Percentiles rank a stretch among this genome's conserved stretches.
These are phyloP conservation scores for Tetanocera ferruginea DNA, from an alignment of 2,888 invertebrate genomes.

Conservation along the genomic window DNA sequence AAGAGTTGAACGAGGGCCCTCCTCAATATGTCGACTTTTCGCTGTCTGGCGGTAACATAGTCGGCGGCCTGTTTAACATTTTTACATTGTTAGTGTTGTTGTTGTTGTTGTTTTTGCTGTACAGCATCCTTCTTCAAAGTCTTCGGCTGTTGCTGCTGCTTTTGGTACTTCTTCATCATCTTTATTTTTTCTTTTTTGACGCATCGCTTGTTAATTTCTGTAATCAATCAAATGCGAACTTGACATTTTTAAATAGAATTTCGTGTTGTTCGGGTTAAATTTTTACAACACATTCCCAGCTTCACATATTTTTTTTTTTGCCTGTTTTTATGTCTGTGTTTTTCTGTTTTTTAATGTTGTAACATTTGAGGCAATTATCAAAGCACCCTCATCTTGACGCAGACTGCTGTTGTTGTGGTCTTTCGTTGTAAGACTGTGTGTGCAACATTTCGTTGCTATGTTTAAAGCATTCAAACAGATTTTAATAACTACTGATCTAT, in stretches of 20 bases:
- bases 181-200: slow-evolving; percentile 13
- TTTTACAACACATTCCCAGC: not conserved
- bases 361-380: too few relatives aligned
- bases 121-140: not conserved
- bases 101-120: not conserved
- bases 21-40: slow-evolving; percentile 5
- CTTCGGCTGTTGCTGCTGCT: not conserved
- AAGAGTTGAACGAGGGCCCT: slow-evolving; percentile 2
- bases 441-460: not conserved
- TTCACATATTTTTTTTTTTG: not conserved
- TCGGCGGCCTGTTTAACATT: not conserved
- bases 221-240: slow-evolving; percentile 36
- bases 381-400: too few relatives aligned
- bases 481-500: not conserved
- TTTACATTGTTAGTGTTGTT: slow-evolving; percentile 10
- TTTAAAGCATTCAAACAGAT: too few relatives aligned
- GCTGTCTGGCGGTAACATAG: not conserved
- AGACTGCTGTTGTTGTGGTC: too few relatives aligned
- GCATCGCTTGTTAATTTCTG: slow-evolving; percentile 32
- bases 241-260: slow-evolving; percentile 37
- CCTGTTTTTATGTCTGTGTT: not conserved
- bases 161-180: not conserved
- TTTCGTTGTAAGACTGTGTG: not conserved
- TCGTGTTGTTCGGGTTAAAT: slow-evolving; percentile 10
- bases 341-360: not conserved